Conservation (phyloP, 2,888 invertebrate genomes). For the Magallana nippona region DNA sequence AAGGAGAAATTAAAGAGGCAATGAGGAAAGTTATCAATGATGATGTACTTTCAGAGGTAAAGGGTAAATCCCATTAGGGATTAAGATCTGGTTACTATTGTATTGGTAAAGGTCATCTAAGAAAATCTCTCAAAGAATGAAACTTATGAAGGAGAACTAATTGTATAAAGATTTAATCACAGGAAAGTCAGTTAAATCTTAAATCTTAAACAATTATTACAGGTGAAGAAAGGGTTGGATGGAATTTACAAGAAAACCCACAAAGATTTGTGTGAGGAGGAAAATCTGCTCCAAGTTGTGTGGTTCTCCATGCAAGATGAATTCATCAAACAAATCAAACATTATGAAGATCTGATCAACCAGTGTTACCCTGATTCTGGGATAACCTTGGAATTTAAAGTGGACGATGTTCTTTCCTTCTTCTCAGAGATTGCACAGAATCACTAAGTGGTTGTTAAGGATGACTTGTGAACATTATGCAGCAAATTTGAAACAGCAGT, state of each 20-base stretch:
- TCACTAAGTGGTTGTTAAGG: conserved; percentile 57
- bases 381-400: conserved; percentile 95
- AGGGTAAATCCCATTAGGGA: no score
- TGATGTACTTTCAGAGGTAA: no score
- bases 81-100: no score
- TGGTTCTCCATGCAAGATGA: conserved; percentile 99
- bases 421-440: conserved; percentile 96
- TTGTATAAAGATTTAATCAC: no score
- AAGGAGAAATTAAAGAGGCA: no score
- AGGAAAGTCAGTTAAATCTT: no score
- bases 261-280: conserved; percentile 93
- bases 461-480: not conserved
- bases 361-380: conserved; percentile 98
- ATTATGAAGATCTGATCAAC: conserved; percentile 94
- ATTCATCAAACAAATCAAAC: conserved; percentile 97
- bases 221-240: conserved; percentile 94
- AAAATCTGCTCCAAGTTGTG: conserved; percentile 94
- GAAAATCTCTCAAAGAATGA: no score
- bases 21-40: no score
- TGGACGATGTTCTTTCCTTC: conserved; percentile 95
- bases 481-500: no score
- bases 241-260: conserved; percentile 96
- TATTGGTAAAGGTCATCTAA: no score
- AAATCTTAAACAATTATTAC: conserved; percentile 13
- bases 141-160: no score